These are phyloP conservation scores for Himalopsyche japonica DNA, from an alignment of 2,888 invertebrate species.

Conservation along the genomic window DNA sequence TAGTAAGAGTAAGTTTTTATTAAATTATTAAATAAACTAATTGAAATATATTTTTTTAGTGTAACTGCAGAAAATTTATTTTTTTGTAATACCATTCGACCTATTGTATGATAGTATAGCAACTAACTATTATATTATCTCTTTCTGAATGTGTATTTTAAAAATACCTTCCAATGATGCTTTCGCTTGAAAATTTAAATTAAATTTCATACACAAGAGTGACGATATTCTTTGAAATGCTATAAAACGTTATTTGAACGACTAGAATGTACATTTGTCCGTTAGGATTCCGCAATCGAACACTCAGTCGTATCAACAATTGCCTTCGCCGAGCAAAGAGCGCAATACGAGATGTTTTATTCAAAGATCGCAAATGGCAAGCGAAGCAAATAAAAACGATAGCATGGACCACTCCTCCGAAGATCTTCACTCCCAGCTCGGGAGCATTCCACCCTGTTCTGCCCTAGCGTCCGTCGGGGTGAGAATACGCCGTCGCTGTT, in stretches of 20 bases:
- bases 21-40: too few relatives aligned
- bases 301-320: background rate
- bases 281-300: conserved; percentile 1
- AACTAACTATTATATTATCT: too few relatives aligned
- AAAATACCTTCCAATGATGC: background rate
- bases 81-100: too few relatives aligned
- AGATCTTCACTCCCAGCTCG: background rate
- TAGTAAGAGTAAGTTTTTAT: too few relatives aligned
- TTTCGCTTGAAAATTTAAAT: background rate
- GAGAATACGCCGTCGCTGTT: background rate
- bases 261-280: background rate
- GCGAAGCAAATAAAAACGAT: conserved; percentile 1
- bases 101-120: too few relatives aligned
- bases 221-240: background rate
- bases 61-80: too few relatives aligned
- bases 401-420: background rate
- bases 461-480: background rate
- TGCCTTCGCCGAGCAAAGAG: conserved; percentile 2
- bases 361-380: conserved; percentile 7
- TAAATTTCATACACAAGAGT: background rate
- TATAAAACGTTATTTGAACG: background rate
- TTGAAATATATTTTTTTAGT: too few relatives aligned
- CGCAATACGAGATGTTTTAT: conserved; percentile 3
- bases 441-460: background rate
- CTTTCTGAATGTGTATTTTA: background rate